phyloP scores from a whole-genome alignment of 2,797 vertebrate genomes.

The Lacerta viridis region DNA sequence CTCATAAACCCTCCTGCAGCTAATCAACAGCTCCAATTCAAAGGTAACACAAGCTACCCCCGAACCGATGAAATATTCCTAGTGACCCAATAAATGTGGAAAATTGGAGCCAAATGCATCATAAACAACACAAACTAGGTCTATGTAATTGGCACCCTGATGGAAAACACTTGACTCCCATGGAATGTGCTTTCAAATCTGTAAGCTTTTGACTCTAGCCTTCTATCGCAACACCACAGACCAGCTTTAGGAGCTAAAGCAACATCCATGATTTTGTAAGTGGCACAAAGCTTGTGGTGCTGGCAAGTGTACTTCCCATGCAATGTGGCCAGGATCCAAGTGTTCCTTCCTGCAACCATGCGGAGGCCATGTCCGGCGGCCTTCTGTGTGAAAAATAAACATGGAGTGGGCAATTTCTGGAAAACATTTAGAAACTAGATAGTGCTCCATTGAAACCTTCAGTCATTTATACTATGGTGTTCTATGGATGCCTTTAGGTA shows the following conservation, averaged over 20 bases:
- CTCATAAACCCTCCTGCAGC: background rate
- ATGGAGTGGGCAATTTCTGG: too few relatives aligned
- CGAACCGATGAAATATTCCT: background rate
- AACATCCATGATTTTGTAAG: too few relatives aligned
- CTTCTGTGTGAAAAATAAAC: too few relatives aligned
- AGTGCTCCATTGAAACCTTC: too few relatives aligned
- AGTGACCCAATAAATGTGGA: constrained; percentile 6
- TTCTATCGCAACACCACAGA: background rate
- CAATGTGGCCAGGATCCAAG: background rate
- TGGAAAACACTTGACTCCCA: constrained; percentile 8
- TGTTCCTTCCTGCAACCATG: background rate
- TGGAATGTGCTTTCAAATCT: constrained; percentile 6
- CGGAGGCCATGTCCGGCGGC: too few relatives aligned
- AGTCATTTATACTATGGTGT: too few relatives aligned
- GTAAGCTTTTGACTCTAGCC: background rate
- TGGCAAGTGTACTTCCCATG: background rate
- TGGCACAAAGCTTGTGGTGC: background rate
- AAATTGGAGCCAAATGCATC: background rate
- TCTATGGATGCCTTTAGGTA: too few relatives aligned
- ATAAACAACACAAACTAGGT: accelerated
- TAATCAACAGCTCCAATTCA: background rate
- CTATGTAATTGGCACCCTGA: constrained; percentile 19
- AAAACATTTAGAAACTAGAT: too few relatives aligned
- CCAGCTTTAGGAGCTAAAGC: background rate
- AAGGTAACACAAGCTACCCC: constrained; percentile 16